Percentiles rank a stretch among this genome's conserved stretches.
Evolutionary conservation across 2,888 invertebrate species (phyloP).

Genomic region (Polietes domitor): DNA sequence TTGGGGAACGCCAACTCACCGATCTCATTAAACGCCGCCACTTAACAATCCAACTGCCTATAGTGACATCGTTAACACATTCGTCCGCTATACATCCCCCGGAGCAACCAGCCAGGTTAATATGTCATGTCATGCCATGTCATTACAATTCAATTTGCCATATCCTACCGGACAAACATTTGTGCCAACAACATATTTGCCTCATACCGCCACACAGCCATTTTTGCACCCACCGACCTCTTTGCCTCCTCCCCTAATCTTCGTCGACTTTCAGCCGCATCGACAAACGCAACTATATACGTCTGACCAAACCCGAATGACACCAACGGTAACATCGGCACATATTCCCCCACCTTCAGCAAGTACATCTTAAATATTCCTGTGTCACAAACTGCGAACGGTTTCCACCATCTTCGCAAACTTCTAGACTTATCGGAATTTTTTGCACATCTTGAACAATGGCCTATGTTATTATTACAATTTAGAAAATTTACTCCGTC

Average conservation of each 20-base stretch:
- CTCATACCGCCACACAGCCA: constrained; percentile 21
- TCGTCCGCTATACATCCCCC: not conserved
- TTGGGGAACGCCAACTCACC: not conserved
- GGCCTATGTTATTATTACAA: constrained; percentile 68
- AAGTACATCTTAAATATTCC: constrained; percentile 11
- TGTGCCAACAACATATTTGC: constrained; percentile 10
- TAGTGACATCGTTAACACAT: not conserved
- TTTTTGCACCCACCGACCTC: not conserved
- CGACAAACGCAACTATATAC: constrained; percentile 15
- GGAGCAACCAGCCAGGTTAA: constrained; percentile 71
- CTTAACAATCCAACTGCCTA: not conserved
- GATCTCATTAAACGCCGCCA: not conserved
- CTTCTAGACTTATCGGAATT: constrained; percentile 66
- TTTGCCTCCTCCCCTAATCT: not conserved
- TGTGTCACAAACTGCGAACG: not conserved
- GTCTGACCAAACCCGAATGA: constrained; percentile 2
- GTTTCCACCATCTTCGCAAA: constrained; percentile 49
- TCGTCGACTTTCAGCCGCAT: not conserved
- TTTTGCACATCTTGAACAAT: constrained; percentile 65
- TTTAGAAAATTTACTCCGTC: constrained; percentile 61
- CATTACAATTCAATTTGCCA: constrained; percentile 26
- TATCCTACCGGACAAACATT: constrained; percentile 17
- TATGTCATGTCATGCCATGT: constrained; percentile 14
- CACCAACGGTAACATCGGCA: constrained; percentile 23
- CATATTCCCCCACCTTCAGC: not conserved